Evolutionary conservation across 2,888 invertebrate species (phyloP).

Genomic region (Tipula lateralis): DNA sequence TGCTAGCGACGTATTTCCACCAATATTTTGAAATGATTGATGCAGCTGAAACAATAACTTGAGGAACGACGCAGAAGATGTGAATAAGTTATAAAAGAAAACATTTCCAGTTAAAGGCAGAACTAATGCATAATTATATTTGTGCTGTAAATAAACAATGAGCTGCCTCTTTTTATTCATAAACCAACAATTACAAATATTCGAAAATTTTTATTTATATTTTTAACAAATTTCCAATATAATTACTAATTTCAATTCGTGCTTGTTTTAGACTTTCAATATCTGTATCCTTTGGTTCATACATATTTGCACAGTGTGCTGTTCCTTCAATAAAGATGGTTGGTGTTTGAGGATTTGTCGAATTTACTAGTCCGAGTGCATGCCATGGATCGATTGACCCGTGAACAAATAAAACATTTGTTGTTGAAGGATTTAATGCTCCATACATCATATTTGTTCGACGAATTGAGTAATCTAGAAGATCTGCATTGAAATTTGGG

Average conservation of each 20-base stretch:
- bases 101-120: no score
- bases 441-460: constrained; percentile 80
- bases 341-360: constrained; percentile 54
- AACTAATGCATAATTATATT: no score
- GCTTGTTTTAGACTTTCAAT: constrained; percentile 62
- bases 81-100: no score
- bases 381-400: constrained; percentile 90
- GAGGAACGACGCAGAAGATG: no score
- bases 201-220: background rate
- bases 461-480: constrained; percentile 58
- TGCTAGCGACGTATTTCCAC: no score
- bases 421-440: constrained; percentile 62
- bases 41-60: no score
- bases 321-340: constrained; percentile 78
- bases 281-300: constrained; percentile 66
- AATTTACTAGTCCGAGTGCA: constrained; percentile 65
- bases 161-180: no score
- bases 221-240: constrained; percentile 30
- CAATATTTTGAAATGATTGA: no score
- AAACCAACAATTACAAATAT: background rate
- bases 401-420: constrained; percentile 77
- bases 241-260: constrained; percentile 50
- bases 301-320: constrained; percentile 95
- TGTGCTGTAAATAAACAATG: no score
- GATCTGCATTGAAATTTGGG: constrained; percentile 56